Evolutionary conservation across 2,797 vertebrate genomes (phyloP).

Genomic region (Galaxias olidus): DNA sequence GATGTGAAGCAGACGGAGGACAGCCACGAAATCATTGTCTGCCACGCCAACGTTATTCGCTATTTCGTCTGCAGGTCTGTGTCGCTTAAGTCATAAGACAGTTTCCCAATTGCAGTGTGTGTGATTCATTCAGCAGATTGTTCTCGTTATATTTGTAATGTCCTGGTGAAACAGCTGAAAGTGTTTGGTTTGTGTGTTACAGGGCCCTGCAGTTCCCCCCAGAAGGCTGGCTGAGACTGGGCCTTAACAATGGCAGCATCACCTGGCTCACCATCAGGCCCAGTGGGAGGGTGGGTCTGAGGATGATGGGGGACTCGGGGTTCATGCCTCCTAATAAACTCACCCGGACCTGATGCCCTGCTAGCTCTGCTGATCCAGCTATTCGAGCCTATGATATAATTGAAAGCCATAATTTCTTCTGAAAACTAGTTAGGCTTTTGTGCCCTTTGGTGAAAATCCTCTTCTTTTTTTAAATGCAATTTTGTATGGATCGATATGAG

Average conservation of each 20-base stretch:
- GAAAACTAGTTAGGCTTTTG: no score
- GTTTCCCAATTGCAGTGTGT: no score
- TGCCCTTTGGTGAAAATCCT: background rate
- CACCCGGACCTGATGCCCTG: slow-evolving; percentile 76
- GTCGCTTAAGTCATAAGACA: background rate
- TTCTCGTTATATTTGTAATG: background rate
- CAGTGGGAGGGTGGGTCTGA: slow-evolving; percentile 79
- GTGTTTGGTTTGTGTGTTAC: slow-evolving; percentile 4
- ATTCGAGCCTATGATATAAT: background rate
- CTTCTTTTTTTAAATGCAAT: background rate
- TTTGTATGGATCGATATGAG: slow-evolving; percentile 5
- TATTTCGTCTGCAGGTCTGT: slow-evolving; percentile 87
- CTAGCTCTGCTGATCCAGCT: background rate
- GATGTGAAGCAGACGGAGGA: slow-evolving; percentile 83
- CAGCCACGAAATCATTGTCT: slow-evolving; percentile 87
- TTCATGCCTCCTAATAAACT: slow-evolving; percentile 90
- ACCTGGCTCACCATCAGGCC: slow-evolving; percentile 86
- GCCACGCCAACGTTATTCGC: slow-evolving; percentile 88
- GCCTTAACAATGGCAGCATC: slow-evolving; percentile 87
- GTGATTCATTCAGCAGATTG: background rate
- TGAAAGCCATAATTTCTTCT: background rate
- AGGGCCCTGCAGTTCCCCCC: slow-evolving; percentile 88
- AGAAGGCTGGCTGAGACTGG: slow-evolving; percentile 85
- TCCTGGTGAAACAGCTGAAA: no score
- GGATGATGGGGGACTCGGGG: slow-evolving; percentile 82